These are phyloP conservation scores for human DNA, from an alignment of 2,113 vertebrate genomes.

Conservation along the genomic window GRCh38 chrX:37607001-37607500, in stretches of 20 bases:
- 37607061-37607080: not conserved
- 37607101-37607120: not conserved
- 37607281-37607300: slow-evolving; percentile 50
- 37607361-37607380: slow-evolving; percentile 49
- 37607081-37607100: not conserved
- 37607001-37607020: not conserved
- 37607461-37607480: slow-evolving; percentile 41
- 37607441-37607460: slow-evolving; percentile 56
- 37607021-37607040: not conserved
- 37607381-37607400: slow-evolving; percentile 27
- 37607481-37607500: not conserved
- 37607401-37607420: slow-evolving; percentile 49
- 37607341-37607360: slow-evolving; percentile 61
- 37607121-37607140: slow-evolving; percentile 6
- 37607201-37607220: slow-evolving; percentile 36
- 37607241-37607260: slow-evolving; percentile 27
- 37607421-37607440: slow-evolving; percentile 66
- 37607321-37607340: slow-evolving; percentile 47
- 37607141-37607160: slow-evolving; percentile 35
- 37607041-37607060: not conserved
- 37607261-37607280: slow-evolving; percentile 54
- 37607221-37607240: slow-evolving; percentile 40
- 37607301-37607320: slow-evolving; percentile 55
- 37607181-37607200: not conserved
- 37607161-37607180: not conserved